These are phyloP conservation scores for Stenurella melanura DNA, from an alignment of 2,888 invertebrate genomes.

Conservation along the genomic window DNA sequence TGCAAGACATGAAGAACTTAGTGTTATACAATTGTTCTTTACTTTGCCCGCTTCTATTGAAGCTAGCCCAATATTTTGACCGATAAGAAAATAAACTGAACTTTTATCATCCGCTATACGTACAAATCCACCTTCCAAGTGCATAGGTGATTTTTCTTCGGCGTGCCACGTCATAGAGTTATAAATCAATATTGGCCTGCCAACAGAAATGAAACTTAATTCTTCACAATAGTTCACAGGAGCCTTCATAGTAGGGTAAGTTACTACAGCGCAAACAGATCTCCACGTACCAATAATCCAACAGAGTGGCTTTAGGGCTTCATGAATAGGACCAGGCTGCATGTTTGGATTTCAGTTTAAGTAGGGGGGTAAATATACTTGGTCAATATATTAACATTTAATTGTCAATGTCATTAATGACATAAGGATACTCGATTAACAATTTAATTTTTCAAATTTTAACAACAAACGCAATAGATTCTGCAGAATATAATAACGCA, in stretches of 20 bases:
- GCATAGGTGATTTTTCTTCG: constrained; percentile 76
- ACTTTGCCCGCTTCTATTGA: constrained; percentile 78
- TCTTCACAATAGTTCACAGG: constrained; percentile 77
- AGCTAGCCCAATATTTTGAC: constrained; percentile 79
- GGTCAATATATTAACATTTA: no score
- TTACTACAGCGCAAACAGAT: constrained; percentile 72
- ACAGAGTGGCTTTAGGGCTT: constrained; percentile 43
- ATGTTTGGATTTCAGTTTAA: constrained; percentile 14
- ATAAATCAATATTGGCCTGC: constrained; percentile 79
- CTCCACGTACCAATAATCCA: constrained; percentile 47
- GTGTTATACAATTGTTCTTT: constrained; percentile 63
- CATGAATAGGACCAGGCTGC: constrained; percentile 37
- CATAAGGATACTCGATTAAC: no score
- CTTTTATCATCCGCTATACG: constrained; percentile 74
- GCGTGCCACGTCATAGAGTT: constrained; percentile 75
- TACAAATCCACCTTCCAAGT: constrained; percentile 79
- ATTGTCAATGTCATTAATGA: no score
- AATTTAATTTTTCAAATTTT: no score
- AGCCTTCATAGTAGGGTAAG: constrained; percentile 76
- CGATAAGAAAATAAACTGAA: constrained; percentile 76
- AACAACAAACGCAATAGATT: no score
- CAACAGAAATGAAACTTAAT: constrained; percentile 76
- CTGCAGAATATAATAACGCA: no score
- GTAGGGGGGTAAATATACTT: no score
- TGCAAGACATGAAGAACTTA: constrained; percentile 74